These are phyloP conservation scores for Platycercus adscitus DNA, from an alignment of 2,113 vertebrate species.

Conservation along the genomic window DNA sequence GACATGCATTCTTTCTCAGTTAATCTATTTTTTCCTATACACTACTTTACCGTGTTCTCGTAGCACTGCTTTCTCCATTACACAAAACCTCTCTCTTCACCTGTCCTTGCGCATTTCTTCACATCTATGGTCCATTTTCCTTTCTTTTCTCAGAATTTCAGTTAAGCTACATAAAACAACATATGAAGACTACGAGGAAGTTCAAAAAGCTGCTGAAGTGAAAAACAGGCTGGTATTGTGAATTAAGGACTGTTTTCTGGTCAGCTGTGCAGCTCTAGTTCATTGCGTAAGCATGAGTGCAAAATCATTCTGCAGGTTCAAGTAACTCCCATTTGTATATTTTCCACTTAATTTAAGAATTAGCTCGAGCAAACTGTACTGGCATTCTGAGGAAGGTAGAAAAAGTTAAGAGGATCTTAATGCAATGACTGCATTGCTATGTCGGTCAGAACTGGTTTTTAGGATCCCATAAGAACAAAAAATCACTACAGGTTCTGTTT, in stretches of 20 bases:
- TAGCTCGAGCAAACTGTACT: background rate
- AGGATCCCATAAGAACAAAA: background rate
- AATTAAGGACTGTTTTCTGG: background rate
- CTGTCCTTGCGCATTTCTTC: background rate
- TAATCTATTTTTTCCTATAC: background rate
- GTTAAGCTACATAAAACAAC: slow-evolving; percentile 21
- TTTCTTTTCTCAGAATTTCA: background rate
- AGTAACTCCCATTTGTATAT: background rate
- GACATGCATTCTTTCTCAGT: background rate
- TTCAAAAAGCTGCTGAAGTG: background rate
- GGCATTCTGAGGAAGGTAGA: background rate
- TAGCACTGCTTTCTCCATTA: background rate
- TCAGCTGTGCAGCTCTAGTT: slow-evolving; percentile 27
- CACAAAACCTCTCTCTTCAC: background rate
- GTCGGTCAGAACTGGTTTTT: background rate
- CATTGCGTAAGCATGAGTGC: slow-evolving; percentile 17
- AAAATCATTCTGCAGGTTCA: slow-evolving; percentile 29
- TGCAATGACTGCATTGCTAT: background rate
- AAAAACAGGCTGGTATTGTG: slow-evolving; percentile 22
- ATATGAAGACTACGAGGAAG: background rate
- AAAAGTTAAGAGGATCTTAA: background rate
- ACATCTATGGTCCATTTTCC: background rate
- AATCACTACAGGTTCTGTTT: background rate
- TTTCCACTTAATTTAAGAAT: slow-evolving; percentile 51
- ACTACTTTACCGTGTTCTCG: background rate